These are phyloP conservation scores for Netelia virgata DNA, from an alignment of 2,888 invertebrate species.

Conservation along the genomic window DNA sequence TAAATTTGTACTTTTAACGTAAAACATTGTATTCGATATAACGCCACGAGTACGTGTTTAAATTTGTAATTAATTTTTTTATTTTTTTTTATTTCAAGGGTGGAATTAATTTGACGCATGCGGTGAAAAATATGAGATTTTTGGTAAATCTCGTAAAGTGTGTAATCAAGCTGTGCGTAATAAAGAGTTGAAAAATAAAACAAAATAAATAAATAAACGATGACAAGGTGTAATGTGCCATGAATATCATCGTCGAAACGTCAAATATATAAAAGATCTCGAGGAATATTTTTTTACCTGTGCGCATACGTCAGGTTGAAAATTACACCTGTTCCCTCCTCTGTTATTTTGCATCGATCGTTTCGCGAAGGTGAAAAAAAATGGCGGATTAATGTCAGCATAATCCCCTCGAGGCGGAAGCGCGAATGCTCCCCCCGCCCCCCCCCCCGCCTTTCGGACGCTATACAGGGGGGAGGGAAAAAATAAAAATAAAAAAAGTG, in stretches of 20 bases:
- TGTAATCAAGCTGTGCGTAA: neutral
- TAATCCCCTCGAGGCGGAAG: slow-evolving; percentile 68
- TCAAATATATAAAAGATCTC: slow-evolving; percentile 52
- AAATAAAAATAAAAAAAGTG: slow-evolving; percentile 18
- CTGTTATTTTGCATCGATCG: slow-evolving; percentile 66
- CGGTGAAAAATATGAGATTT: no score
- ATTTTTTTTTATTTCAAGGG: no score
- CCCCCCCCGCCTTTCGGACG: no score
- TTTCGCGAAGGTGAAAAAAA: slow-evolving; percentile 62
- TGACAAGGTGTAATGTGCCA: slow-evolving; percentile 38
- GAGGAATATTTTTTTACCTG: slow-evolving; percentile 19
- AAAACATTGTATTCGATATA: no score
- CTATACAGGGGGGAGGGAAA: slow-evolving; percentile 9
- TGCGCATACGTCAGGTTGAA: slow-evolving; percentile 60
- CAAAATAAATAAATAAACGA: slow-evolving; percentile 1
- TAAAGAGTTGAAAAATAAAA: slow-evolving; percentile 16
- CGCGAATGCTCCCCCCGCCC: slow-evolving; percentile 29
- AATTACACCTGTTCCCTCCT: slow-evolving; percentile 65
- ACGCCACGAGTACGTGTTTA: no score
- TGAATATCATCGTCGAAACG: slow-evolving; percentile 60
- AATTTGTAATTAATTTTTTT: no score
- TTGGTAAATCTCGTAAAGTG: no score
- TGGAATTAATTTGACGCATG: no score
- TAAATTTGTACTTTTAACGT: no score
- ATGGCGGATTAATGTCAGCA: slow-evolving; percentile 66